phyloP scores from a whole-genome alignment of 2,113 vertebrate species.

The Gasterosteus nipponicus region DNA sequence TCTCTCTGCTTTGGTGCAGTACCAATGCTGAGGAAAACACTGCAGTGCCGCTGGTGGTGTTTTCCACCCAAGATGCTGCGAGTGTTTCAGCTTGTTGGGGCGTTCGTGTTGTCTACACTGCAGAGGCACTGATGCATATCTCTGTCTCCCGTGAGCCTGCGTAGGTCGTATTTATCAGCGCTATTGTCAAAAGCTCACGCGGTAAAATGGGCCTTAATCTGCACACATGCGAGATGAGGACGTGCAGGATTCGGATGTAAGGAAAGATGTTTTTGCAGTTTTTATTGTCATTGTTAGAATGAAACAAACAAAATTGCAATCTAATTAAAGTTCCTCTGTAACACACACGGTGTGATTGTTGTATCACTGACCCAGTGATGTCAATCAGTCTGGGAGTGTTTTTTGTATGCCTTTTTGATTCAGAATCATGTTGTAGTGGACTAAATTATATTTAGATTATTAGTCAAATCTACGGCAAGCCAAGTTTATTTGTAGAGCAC shows the following conservation, averaged over 20 bases:
- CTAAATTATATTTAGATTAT: neutral
- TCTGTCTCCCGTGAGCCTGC: conserved; percentile 52
- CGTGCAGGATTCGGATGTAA: conserved; percentile 7
- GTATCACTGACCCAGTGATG: neutral
- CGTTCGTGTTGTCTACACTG: conserved; percentile 77
- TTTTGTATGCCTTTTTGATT: neutral
- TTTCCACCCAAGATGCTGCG: conserved; percentile 71
- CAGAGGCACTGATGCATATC: conserved; percentile 71
- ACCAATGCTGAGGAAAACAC: conserved; percentile 77
- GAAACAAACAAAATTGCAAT: neutral
- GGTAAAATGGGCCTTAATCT: neutral
- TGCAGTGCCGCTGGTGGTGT: conserved; percentile 81
- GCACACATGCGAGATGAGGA: neutral
- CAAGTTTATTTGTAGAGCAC: too few species aligned
- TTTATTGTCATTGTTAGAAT: conserved; percentile 2
- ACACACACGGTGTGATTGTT: neutral
- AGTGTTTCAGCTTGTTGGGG: conserved; percentile 67
- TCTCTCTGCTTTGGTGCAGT: conserved; percentile 78
- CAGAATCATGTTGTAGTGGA: neutral
- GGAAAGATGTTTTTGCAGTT: conserved; percentile 7
- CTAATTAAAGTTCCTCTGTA: neutral
- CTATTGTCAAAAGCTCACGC: conserved; percentile 19
- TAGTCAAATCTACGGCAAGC: too few species aligned
- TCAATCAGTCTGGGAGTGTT: neutral
- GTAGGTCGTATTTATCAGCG: conserved; percentile 46